Evolutionary conservation across 2,797 vertebrate species (phyloP).

Genomic region (Rhynchonycteris naso): DNA sequence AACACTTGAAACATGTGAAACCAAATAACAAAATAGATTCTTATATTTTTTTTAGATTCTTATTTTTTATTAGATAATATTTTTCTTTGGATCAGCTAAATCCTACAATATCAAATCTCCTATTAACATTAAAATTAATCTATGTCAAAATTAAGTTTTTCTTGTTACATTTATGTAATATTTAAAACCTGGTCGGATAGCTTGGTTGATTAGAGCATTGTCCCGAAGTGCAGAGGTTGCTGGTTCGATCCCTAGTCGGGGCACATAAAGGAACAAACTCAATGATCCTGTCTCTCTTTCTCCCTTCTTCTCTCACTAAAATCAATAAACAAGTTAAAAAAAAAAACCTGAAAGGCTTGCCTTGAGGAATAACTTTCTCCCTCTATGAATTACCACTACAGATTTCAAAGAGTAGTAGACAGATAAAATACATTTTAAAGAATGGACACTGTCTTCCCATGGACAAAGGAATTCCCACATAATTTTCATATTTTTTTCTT

Average conservation of each 20-base stretch:
- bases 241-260: no score
- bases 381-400: neutral
- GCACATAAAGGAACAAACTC: no score
- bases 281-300: no score
- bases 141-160: constrained; percentile 13
- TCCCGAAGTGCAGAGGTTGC: no score
- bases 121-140: neutral
- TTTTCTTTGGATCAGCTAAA: neutral
- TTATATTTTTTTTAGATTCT: neutral
- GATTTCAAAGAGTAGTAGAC: neutral
- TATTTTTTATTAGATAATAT: neutral
- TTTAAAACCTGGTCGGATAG: neutral
- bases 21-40: neutral
- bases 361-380: constrained; percentile 40
- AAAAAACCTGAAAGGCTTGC: neutral
- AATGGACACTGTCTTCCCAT: neutral
- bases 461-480: neutral
- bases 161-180: neutral
- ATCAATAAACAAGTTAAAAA: no score
- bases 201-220: no score
- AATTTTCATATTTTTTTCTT: neutral
- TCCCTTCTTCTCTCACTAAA: no score
- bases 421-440: neutral
- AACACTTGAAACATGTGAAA: constrained; percentile 17
- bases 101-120: neutral